Percentiles rank a stretch among this genome's conserved stretches.
Evolutionary conservation across 2,888 invertebrate genomes (phyloP).

Genomic region (Microplitis manilae): DNA sequence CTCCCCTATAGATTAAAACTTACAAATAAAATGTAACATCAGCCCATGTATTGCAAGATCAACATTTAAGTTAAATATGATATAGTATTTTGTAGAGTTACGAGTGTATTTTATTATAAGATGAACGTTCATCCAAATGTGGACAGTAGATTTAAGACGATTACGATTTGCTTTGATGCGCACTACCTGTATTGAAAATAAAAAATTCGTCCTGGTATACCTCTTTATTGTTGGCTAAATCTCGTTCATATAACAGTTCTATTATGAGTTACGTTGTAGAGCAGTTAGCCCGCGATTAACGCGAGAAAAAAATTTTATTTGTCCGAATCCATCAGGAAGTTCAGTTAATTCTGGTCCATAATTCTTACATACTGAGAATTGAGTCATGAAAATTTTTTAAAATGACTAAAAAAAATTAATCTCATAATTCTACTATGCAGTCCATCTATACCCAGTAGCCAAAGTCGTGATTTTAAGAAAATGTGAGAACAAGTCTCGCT

Average conservation of each 20-base stretch:
- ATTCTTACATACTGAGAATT: too few relatives aligned
- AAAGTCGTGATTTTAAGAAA: too few relatives aligned
- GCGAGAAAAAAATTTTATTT: not conserved
- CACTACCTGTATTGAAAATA: not conserved
- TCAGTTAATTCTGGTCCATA: not conserved
- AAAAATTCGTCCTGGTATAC: not conserved
- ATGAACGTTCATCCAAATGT: conserved; percentile 22
- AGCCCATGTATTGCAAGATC: not conserved
- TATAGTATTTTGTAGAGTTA: not conserved
- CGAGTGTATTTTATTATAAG: not conserved
- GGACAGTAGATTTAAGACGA: conserved; percentile 29
- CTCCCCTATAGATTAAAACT: too few relatives aligned
- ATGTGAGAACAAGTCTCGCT: too few relatives aligned
- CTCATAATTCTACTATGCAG: too few relatives aligned
- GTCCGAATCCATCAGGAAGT: not conserved
- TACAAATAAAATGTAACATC: too few relatives aligned
- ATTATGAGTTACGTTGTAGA: too few relatives aligned
- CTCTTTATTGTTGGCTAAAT: not conserved
- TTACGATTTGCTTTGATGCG: conserved; percentile 31
- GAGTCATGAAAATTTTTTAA: too few relatives aligned
- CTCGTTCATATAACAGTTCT: not conserved
- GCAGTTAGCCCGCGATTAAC: not conserved
- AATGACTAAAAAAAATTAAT: too few relatives aligned
- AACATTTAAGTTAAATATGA: not conserved
- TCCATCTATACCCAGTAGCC: too few relatives aligned